phyloP scores from a whole-genome alignment of 2,113 vertebrate genomes.

The Lucifuga dentata region DNA sequence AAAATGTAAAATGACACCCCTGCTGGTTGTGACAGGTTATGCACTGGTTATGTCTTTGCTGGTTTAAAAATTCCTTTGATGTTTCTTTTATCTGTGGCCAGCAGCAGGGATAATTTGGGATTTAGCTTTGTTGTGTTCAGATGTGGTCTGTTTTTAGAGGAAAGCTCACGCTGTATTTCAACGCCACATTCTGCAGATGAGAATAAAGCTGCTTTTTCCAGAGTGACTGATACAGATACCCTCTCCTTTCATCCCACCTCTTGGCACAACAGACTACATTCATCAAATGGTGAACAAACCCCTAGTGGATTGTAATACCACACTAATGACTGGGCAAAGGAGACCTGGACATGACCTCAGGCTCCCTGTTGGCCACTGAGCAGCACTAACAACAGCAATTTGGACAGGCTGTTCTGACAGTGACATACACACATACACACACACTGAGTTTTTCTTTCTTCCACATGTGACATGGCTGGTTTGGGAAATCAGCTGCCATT shows the following conservation, averaged over 20 bases:
- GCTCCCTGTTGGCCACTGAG: slow-evolving; percentile 17
- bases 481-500: slow-evolving; percentile 12
- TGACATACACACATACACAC: background rate
- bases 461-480: background rate
- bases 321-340: slow-evolving; percentile 45
- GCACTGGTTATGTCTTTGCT: background rate
- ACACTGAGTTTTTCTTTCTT: slow-evolving; percentile 29
- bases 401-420: slow-evolving; percentile 8
- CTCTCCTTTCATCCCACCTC: slow-evolving; percentile 39
- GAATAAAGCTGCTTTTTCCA: slow-evolving; percentile 50
- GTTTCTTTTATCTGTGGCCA: background rate
- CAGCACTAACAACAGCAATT: slow-evolving; percentile 14
- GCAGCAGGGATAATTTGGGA: background rate
- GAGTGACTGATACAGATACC: slow-evolving; percentile 39
- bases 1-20: background rate
- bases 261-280: slow-evolving; percentile 39
- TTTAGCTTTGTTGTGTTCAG: slow-evolving; percentile 4
- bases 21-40: background rate
- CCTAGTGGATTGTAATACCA: slow-evolving; percentile 28
- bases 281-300: slow-evolving; percentile 43
- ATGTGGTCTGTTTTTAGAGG: slow-evolving; percentile 10
- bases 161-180: slow-evolving; percentile 32
- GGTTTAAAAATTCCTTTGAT: background rate
- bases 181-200: slow-evolving; percentile 37
- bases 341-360: slow-evolving; percentile 29